Evolutionary conservation across 2,113 vertebrate species (phyloP).

Genomic region (Nycticebus coucang): DNA sequence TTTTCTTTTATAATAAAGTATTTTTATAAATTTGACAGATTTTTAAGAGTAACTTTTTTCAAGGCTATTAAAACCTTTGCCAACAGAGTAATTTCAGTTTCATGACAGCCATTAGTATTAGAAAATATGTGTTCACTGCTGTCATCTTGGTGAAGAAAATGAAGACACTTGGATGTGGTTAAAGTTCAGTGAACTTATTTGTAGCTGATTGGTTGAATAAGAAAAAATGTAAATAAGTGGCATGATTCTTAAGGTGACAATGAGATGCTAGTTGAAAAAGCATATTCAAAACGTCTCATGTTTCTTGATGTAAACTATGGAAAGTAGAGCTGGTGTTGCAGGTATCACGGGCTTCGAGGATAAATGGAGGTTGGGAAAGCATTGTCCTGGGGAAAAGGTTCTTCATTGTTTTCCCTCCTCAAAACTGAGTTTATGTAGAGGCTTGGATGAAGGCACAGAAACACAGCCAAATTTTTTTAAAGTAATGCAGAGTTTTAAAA

Average conservation of each 20-base stretch:
- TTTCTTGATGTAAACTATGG: not conserved
- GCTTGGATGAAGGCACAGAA: not conserved
- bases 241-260: not conserved
- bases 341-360: fast-evolving
- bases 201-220: not conserved
- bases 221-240: not conserved
- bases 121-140: not conserved
- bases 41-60: not conserved
- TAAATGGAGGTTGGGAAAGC: not conserved
- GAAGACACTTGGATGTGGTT: not conserved
- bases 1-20: not conserved
- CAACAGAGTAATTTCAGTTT: conserved; percentile 12
- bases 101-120: not conserved
- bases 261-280: not conserved
- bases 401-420: not conserved
- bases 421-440: not conserved
- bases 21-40: not conserved
- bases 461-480: not conserved
- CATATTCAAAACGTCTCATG: not conserved
- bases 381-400: not conserved
- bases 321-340: not conserved
- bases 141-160: not conserved
- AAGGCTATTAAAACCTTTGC: not conserved
- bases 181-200: not conserved
- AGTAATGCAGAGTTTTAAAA: not conserved